phyloP scores from a whole-genome alignment of 2,797 vertebrate species.

The Squalus acanthias region DNA sequence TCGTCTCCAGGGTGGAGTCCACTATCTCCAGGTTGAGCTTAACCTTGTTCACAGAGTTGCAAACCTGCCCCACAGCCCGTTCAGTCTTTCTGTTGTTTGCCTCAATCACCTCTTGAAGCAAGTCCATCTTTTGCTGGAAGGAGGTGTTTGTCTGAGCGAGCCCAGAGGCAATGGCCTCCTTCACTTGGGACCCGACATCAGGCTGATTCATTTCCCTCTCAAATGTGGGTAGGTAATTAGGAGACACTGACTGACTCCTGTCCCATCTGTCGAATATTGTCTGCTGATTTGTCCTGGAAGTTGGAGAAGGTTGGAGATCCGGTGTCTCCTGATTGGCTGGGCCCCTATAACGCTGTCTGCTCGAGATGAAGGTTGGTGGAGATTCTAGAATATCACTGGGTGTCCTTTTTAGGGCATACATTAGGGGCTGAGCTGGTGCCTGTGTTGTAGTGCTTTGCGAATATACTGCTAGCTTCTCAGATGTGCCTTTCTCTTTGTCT shows the following conservation, averaged over 20 bases:
- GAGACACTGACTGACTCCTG: not conserved
- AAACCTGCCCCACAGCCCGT: not conserved
- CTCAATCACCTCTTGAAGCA: not conserved
- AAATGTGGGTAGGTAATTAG: not conserved
- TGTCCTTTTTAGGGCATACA: not conserved
- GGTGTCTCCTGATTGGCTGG: not conserved
- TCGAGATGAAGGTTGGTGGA: not conserved
- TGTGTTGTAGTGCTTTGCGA: not conserved
- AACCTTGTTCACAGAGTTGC: not conserved
- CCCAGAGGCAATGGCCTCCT: not conserved
- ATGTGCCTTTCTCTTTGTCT: not conserved
- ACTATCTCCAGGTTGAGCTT: conserved; percentile 9
- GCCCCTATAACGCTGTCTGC: not conserved
- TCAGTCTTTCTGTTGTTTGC: not conserved
- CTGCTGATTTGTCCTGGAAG: not conserved
- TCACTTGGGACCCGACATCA: not conserved
- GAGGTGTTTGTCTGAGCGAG: not conserved
- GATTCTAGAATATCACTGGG: not conserved
- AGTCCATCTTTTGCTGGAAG: not conserved
- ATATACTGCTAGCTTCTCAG: not conserved
- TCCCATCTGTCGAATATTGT: not conserved
- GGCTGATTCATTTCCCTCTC: not conserved
- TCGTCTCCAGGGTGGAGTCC: conserved; percentile 2
- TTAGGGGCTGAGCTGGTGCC: not conserved
- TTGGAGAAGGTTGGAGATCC: not conserved